Evolutionary conservation across 1,140 invertebrate species (phyloP).

Genomic region (Coenobita brevimanus): DNA sequence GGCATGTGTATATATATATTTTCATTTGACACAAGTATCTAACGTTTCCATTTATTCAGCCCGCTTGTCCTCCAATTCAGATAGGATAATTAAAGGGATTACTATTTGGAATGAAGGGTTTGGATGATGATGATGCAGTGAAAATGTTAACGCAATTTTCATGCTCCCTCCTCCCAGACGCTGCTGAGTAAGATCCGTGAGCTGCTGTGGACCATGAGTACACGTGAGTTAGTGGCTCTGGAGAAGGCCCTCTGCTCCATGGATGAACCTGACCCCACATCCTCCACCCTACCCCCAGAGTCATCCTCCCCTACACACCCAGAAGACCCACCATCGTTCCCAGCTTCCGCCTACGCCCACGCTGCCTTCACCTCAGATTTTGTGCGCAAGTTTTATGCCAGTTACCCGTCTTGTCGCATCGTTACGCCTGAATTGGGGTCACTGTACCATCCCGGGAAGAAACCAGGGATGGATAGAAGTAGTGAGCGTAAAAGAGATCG

Average conservation of each 20-base stretch:
- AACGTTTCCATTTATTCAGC: no score
- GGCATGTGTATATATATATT: no score
- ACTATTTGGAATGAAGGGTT: no score
- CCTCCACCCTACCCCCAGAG: slow-evolving; percentile 12
- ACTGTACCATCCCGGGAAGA: slow-evolving; percentile 70
- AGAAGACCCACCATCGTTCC: slow-evolving; percentile 22
- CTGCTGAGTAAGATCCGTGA: slow-evolving; percentile 90
- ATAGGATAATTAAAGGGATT: no score
- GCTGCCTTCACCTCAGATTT: slow-evolving; percentile 81
- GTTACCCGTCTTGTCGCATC: slow-evolving; percentile 81
- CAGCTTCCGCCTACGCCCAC: slow-evolving; percentile 70
- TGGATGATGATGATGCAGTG: slow-evolving; percentile 22
- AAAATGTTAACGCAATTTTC: slow-evolving; percentile 20
- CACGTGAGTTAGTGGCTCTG: slow-evolving; percentile 86
- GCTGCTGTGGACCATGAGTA: slow-evolving; percentile 89
- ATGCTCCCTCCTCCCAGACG: slow-evolving; percentile 75
- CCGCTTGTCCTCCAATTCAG: no score
- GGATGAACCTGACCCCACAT: slow-evolving; percentile 79
- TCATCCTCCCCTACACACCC: not conserved
- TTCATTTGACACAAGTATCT: no score
- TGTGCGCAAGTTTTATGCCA: slow-evolving; percentile 82
- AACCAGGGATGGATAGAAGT: slow-evolving; percentile 25
- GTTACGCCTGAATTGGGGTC: slow-evolving; percentile 77
- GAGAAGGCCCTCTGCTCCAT: slow-evolving; percentile 93
- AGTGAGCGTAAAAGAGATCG: slow-evolving; percentile 40